Base-by-base conservation (phyloP, 1,140 invertebrate species). In the Scaptodrosophila lebanonensis region DNA sequence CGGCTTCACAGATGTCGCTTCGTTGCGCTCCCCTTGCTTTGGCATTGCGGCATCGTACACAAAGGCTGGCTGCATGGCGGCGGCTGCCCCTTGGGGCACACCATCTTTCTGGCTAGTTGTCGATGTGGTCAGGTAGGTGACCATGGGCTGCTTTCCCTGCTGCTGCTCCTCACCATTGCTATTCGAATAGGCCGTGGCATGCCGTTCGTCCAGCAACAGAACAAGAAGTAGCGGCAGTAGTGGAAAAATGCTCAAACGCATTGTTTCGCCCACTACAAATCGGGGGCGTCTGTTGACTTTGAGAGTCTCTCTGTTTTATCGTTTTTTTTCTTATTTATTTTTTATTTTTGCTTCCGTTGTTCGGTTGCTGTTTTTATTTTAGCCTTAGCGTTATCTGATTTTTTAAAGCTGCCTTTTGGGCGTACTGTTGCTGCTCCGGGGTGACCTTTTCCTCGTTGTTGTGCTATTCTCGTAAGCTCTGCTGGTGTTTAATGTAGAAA, bases 81-180 rank as follows among this genome's bases (percentile, higher is more conserved):
- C n/a, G 25, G 43, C 30, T 32, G 35, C n/a, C n/a, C n/a, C 6
- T 13, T 9, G 2, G 6, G 15, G n/a, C n/a, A n/a, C n/a, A n/a
- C n/a, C 66, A 47, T 59, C 45, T 12, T 40, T 56, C 27, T 69
- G 60, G 42, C 65, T 73, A 39, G 72, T 73, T 39, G 61, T 71
- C 39, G 76, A 67, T 64, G 68, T 83, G 58, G 76, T 83, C 59
- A 83, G 48, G 63, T 85, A 85, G 62, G 65, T 85, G 69, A 64
- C 52, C 29, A 17, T 48, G 32, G 69, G 53, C 35, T 54, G 47
- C 39, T 35, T 45, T 16, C 25, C 16, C 20, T 64, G 61, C 36
- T 49, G 48, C 33, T 65, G 56, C 3, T 38, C 47, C 25, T 58
- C 63, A 48, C 9, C 25, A 27, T 38, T 38, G 60, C 9, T 68